These are phyloP conservation scores for Polietes domitor DNA, from an alignment of 2,888 invertebrate genomes.

Conservation along the genomic window DNA sequence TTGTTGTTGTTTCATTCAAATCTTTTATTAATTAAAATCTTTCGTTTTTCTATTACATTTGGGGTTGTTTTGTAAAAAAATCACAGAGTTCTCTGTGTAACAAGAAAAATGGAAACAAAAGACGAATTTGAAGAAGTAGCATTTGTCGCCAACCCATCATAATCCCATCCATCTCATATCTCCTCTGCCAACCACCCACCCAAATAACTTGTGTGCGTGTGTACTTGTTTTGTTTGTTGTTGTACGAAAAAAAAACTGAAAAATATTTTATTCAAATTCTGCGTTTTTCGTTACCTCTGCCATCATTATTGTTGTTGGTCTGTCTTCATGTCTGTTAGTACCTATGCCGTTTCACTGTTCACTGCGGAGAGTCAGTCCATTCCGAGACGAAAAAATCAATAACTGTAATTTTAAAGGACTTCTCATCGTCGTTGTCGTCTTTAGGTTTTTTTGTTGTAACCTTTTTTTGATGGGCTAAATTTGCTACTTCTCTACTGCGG, in stretches of 20 bases:
- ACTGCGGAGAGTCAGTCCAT: constrained; percentile 36
- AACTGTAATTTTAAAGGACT: constrained; percentile 53
- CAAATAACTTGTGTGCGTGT: background rate
- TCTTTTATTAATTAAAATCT: constrained; percentile 21
- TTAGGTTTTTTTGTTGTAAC: background rate
- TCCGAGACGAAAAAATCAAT: constrained; percentile 66
- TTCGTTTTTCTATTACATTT: constrained; percentile 2
- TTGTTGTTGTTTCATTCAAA: constrained; percentile 11
- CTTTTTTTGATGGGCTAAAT: background rate
- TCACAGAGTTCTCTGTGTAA: background rate
- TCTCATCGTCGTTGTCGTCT: constrained; percentile 26
- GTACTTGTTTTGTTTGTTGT: constrained; percentile 19
- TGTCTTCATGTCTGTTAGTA: constrained; percentile 30
- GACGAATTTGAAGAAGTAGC: background rate
- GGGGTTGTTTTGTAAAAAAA: constrained; percentile 13
- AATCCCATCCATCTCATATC: background rate
- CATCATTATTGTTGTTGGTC: background rate
- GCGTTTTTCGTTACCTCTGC: constrained; percentile 23
- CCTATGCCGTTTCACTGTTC: background rate
- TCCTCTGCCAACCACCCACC: background rate
- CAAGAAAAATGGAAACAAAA: background rate
- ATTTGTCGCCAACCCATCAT: background rate
- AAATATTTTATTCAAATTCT: constrained; percentile 56
- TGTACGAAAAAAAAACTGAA: constrained; percentile 26
- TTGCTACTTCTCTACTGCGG: background rate